Evolutionary conservation across 1,140 invertebrate genomes (phyloP).

Genomic region (Drosophila hydei): DNA sequence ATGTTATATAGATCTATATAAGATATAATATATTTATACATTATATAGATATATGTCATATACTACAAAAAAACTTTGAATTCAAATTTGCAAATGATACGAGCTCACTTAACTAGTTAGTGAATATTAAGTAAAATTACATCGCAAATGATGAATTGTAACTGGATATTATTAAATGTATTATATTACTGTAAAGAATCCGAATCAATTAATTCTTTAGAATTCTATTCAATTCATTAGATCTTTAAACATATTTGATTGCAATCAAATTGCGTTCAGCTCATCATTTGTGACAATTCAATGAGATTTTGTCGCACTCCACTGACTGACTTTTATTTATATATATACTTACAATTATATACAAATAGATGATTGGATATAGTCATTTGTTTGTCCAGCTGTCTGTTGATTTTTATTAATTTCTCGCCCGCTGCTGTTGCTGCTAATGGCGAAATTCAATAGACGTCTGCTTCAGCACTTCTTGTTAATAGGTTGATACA

Average conservation of each 20-base stretch:
- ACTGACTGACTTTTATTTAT: neutral
- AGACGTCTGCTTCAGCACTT: neutral
- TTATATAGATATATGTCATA: too few species aligned
- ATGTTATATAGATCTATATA: too few species aligned
- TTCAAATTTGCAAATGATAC: too few species aligned
- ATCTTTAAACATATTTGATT: neutral
- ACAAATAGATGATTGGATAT: neutral
- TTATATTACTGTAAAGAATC: neutral
- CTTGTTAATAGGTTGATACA: constrained; percentile 25
- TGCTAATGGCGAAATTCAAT: constrained; percentile 43
- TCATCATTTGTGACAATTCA: neutral
- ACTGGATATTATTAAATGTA: neutral
- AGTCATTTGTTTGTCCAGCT: constrained; percentile 48
- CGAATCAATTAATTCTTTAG: neutral
- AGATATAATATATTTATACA: too few species aligned
- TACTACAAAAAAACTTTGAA: too few species aligned
- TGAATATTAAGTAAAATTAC: too few species aligned
- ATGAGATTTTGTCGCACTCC: neutral
- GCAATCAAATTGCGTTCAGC: too few species aligned
- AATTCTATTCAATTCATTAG: neutral
- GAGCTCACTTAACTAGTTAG: too few species aligned
- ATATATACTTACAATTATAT: neutral
- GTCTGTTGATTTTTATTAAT: constrained; percentile 31
- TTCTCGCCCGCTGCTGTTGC: constrained; percentile 14
- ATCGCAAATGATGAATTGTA: too few species aligned